phyloP scores from a whole-genome alignment of 2,888 invertebrate species.

The Zaprionus bogoriensis region DNA sequence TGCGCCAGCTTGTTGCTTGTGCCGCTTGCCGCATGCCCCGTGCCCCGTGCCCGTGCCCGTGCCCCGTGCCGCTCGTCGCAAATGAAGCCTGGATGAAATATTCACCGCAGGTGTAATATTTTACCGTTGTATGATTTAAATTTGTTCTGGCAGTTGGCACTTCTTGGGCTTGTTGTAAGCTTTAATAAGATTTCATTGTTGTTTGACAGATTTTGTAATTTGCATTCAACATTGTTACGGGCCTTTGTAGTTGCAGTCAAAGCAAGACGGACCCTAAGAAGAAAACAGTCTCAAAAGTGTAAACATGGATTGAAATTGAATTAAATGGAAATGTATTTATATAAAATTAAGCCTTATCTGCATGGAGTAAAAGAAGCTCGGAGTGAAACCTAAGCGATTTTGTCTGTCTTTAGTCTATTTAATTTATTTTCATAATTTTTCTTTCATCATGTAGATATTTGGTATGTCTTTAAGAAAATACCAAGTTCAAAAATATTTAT shows the following conservation, averaged over 20 bases:
- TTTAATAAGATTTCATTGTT: conserved; percentile 69
- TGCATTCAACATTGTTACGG: conserved; percentile 27
- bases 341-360: too few species aligned
- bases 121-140: conserved; percentile 63
- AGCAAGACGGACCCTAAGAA: neutral
- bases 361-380: too few species aligned
- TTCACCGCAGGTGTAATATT: conserved; percentile 72
- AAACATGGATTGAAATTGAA: neutral
- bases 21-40: neutral
- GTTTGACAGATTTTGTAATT: conserved; percentile 49
- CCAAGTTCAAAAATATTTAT: too few species aligned
- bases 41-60: neutral
- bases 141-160: conserved; percentile 43
- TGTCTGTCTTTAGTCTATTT: too few species aligned
- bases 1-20: conserved; percentile 5
- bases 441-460: too few species aligned
- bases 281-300: neutral
- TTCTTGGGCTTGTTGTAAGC: conserved; percentile 22
- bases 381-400: too few species aligned
- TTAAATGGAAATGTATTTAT: too few species aligned
- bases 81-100: conserved; percentile 52
- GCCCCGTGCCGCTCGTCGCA: conserved; percentile 25
- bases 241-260: neutral
- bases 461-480: too few species aligned
- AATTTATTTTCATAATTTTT: too few species aligned